Conservation (phyloP, 2,113 vertebrate species). For the Toxotes jaculatrix region DNA sequence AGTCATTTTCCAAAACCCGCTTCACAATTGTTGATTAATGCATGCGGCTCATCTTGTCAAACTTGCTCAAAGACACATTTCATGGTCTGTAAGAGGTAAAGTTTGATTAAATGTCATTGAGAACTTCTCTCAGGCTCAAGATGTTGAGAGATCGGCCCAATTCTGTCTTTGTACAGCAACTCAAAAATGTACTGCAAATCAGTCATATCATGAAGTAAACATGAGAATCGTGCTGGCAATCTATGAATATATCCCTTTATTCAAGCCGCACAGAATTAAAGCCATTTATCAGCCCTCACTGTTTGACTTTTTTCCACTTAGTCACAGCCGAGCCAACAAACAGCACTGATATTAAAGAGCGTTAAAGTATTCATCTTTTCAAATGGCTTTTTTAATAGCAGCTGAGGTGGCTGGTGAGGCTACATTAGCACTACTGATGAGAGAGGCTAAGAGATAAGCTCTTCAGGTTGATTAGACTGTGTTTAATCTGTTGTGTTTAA, state of each 20-base stretch:
- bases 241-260: conserved; percentile 35
- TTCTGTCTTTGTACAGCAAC: not conserved
- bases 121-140: not conserved
- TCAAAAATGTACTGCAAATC: not conserved
- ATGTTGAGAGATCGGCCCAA: not conserved
- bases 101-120: not conserved
- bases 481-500: not conserved
- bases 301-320: conserved; percentile 36
- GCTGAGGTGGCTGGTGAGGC: conserved; percentile 32
- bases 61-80: not conserved
- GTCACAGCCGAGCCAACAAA: conserved; percentile 35
- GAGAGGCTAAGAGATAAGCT: conserved; percentile 46
- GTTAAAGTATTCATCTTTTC: conserved; percentile 52
- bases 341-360: conserved; percentile 51
- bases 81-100: not conserved
- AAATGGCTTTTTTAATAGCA: conserved; percentile 65
- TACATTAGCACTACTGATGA: conserved; percentile 57
- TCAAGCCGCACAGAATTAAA: conserved; percentile 48
- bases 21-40: not conserved
- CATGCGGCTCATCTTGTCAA: not conserved
- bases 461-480: conserved; percentile 48
- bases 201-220: not conserved
- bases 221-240: conserved; percentile 1
- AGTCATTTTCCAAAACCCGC: conserved; percentile 4
- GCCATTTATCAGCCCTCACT: conserved; percentile 28